These are phyloP conservation scores for Oceanodroma leucorhoa DNA, from an alignment of 2,797 vertebrate genomes.

Conservation along the genomic window DNA sequence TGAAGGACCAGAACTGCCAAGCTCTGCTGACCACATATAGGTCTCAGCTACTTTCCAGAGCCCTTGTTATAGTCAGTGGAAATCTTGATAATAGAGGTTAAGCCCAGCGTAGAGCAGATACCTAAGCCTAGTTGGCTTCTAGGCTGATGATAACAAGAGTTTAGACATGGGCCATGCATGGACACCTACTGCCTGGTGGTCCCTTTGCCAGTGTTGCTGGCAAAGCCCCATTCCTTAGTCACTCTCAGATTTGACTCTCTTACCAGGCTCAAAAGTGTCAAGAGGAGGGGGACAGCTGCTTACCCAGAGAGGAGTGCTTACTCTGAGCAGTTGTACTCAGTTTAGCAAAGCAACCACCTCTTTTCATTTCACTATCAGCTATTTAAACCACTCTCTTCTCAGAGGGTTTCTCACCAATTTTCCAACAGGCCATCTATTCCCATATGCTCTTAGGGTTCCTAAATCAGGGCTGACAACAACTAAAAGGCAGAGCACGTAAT, in stretches of 20 bases:
- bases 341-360: not conserved
- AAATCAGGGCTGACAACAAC: not conserved
- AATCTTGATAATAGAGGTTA: not conserved
- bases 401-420: not conserved
- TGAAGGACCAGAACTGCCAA: not conserved
- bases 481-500: not conserved
- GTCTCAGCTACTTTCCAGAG: not conserved
- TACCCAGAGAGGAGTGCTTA: rapidly evolving
- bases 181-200: not conserved
- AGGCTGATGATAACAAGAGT: not conserved
- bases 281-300: not conserved
- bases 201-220: not conserved
- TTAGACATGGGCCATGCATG: not conserved
- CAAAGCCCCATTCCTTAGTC: not conserved
- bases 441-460: not conserved
- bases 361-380: not conserved
- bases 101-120: not conserved
- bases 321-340: not conserved
- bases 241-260: not conserved
- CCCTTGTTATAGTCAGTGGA: not conserved
- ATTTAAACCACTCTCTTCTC: not conserved
- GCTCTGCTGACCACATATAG: not conserved
- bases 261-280: not conserved
- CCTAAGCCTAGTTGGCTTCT: not conserved
- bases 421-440: not conserved